A percentile compares a stretch with the other conserved stretches of the same genome.
phyloP scores from a whole-genome alignment of 1,140 invertebrate genomes.

The Pararge aegeria region DNA sequence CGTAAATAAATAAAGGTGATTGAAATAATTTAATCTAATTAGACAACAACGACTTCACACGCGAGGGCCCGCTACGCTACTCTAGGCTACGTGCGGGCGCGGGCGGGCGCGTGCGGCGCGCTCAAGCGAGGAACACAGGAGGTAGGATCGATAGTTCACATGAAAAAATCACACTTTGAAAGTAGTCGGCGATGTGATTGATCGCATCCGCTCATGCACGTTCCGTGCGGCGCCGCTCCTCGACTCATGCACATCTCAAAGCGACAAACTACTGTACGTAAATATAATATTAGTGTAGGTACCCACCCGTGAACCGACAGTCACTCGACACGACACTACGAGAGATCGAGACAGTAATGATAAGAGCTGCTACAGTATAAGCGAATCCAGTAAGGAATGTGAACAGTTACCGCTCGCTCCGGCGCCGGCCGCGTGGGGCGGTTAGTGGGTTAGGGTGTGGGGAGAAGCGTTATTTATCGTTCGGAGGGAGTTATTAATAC shows the following conservation, averaged over 20 bases:
- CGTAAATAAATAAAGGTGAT: slow-evolving; percentile 18
- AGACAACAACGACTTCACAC: no score
- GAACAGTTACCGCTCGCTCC: slow-evolving; percentile 70
- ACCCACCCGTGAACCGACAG: slow-evolving; percentile 69
- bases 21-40: no score
- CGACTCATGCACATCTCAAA: slow-evolving; percentile 74
- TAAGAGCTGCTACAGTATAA: slow-evolving; percentile 76
- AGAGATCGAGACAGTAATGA: slow-evolving; percentile 73
- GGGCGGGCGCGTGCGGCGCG: not conserved
- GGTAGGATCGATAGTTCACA: slow-evolving; percentile 55
- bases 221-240: slow-evolving; percentile 32
- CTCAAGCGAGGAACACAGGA: slow-evolving; percentile 70
- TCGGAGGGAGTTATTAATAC: not conserved
- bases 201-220: slow-evolving; percentile 42
- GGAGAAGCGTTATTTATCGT: slow-evolving; percentile 8
- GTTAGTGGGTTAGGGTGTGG: slow-evolving; percentile 4
- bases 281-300: slow-evolving; percentile 72
- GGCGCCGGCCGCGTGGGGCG: slow-evolving; percentile 31
- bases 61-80: no score
- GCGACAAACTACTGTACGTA: slow-evolving; percentile 77
- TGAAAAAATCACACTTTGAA: slow-evolving; percentile 71
- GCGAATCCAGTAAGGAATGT: slow-evolving; percentile 61
- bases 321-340: slow-evolving; percentile 60
- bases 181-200: slow-evolving; percentile 52
- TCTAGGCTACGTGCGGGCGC: not conserved